phyloP scores from a whole-genome alignment of 2,797 vertebrate species.

The Mastacembelus armatus region DNA sequence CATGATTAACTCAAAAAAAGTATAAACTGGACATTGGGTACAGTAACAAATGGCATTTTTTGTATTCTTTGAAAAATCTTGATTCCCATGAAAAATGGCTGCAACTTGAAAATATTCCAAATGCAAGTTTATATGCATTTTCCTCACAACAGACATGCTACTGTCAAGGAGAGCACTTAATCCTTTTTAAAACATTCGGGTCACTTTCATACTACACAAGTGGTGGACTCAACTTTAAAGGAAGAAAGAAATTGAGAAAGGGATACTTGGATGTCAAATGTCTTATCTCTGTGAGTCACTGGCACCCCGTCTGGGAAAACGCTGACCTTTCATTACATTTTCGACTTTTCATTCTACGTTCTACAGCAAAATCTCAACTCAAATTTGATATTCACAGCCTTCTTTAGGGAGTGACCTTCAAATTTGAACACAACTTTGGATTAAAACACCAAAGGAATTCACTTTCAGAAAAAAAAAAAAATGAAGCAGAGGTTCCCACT shows the following conservation, averaged over 20 bases:
- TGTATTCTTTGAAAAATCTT: neutral
- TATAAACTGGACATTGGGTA: neutral
- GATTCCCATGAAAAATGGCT: neutral
- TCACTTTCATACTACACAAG: no score
- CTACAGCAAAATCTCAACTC: neutral
- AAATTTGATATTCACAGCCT: neutral
- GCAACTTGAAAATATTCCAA: neutral
- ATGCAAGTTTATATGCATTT: neutral
- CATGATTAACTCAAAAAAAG: conserved; percentile 1
- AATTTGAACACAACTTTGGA: neutral
- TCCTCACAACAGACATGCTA: no score
- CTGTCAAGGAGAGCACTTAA: no score
- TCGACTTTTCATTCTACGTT: neutral
- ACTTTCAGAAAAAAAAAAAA: no score
- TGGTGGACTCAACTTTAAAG: no score
- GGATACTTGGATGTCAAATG: conserved; percentile 2
- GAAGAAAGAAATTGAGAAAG: no score
- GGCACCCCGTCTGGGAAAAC: neutral
- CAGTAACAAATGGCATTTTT: neutral
- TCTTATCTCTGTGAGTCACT: neutral
- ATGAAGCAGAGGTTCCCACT: no score
- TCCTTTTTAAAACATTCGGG: no score
- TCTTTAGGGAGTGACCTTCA: neutral
- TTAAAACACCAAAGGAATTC: neutral
- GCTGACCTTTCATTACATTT: neutral